Evolutionary conservation across 92 coral and sea anemone species (phyloP), one percentile per base, ranked within the genome.

Genomic region (Porites divaricata): DNA sequence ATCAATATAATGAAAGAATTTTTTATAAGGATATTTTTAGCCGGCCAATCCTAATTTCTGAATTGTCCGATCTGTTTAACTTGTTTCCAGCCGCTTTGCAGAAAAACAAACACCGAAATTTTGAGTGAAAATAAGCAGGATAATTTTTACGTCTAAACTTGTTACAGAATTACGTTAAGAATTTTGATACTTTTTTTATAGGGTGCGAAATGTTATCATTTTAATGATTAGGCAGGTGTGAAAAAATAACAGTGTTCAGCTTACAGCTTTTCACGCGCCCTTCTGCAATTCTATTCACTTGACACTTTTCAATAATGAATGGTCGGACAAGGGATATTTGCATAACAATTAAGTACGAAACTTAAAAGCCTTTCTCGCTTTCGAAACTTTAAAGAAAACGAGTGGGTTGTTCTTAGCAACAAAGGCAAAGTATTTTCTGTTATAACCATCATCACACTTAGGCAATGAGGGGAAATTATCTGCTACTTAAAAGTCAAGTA

Each of bases 251-350:
- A 56, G 45, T 20, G 6, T 69, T 13, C 19, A n/a, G n/a, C 50
- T 2, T 23, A 72, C 58, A 70, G 86, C 50, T 15, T 74, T 49
- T 72, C 50, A 20, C 48, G 57, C 53, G 15, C n/a, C 45, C 65
- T 80, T 54, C 12, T 16, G 76, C 69, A 80, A 72, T 49, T 62
- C 15, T 72, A 73, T 72, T 82, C 78, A 72, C 50, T 24, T 82
- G 86, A 61, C 72, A 62, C 71, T 82, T 82, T 82, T 82, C 86
- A 82, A 82, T 82, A 11, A 72, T 82, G 86, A 72, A 82, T 82
- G 86, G 79, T 82, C 59, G 63, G 70, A 68, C 25, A 72, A 63
- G 22, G 45, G 50, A 10, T 73, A 72, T 72, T 72, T 82, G 86
- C 86, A 82, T 82, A 72, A 72, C 86, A 82, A 82, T 82, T 41